These are phyloP conservation scores for Meandrusa payeni DNA, from an alignment of 2,888 invertebrate genomes.

Conservation along the genomic window DNA sequence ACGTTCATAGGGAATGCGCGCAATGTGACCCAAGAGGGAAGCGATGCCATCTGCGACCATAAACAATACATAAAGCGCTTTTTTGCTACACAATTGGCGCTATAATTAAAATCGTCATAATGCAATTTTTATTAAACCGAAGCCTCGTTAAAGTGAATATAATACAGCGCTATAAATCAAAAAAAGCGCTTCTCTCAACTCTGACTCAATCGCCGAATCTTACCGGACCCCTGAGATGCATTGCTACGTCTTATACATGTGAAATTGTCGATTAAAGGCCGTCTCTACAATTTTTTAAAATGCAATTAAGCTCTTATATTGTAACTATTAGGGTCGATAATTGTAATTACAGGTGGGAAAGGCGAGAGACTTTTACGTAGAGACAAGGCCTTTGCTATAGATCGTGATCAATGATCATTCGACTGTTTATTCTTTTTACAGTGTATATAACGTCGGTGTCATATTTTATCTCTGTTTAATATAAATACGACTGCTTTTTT, in stretches of 20 bases:
- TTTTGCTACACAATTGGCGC: slow-evolving; percentile 12
- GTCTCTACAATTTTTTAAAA: slow-evolving; percentile 40
- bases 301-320: slow-evolving; percentile 48
- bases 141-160: slow-evolving; percentile 12
- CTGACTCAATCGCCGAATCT: slow-evolving; percentile 8
- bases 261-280: slow-evolving; percentile 47
- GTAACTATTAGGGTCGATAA: slow-evolving; percentile 47
- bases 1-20: slow-evolving; percentile 1
- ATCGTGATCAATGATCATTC: slow-evolving; percentile 16
- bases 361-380: slow-evolving; percentile 15
- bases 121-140: slow-evolving; percentile 11
- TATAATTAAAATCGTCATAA: slow-evolving; percentile 19
- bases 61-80: slow-evolving; percentile 4
- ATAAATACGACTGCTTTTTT: slow-evolving; percentile 15
- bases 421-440: slow-evolving; percentile 11
- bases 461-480: slow-evolving; percentile 21
- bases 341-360: slow-evolving; percentile 31
- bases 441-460: slow-evolving; percentile 12
- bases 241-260: slow-evolving; percentile 36
- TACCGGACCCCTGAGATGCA: slow-evolving; percentile 31
- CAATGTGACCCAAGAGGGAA: slow-evolving; percentile 2
- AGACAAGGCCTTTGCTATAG: slow-evolving; percentile 19
- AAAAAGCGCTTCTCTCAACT: background rate
- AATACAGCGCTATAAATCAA: slow-evolving; percentile 15
- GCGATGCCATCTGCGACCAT: slow-evolving; percentile 1